Evolutionary conservation across 2,888 invertebrate species (phyloP), one percentile per base, ranked within the genome.

Genomic region (Fissipunctia ypsillon): DNA sequence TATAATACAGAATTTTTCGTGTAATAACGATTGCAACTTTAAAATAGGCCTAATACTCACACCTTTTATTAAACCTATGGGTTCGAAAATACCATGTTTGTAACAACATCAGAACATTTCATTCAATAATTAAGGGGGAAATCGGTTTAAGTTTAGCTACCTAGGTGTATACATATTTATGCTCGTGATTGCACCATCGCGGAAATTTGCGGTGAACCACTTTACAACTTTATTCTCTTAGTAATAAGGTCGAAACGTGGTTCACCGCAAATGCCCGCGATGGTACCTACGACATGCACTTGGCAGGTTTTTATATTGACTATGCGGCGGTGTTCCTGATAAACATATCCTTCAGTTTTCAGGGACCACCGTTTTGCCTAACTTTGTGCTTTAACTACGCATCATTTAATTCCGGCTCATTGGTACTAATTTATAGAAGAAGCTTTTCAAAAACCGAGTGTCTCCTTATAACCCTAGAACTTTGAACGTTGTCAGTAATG

Each of bases 401-500:
- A 60, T n/a, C 16, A 38, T 60, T 19, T 41, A 19, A 52, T 52
- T 25, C 25, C 14, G 6, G 41, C 43, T 43, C 19, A n/a, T 31
- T 28, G 22, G n/a, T n/a, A 50, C n/a, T 14, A 14, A n/a, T 14
- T 52, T 14, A 14, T 14, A 52, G 52, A 50, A 28, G 22, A n/a
- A 41, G 16, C 12, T 43, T 28, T 45, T 45, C 10, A 43, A 75
- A 54, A 52, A 45, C 22, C 2, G 35, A 64, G 28, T 50, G 16
- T 28, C 4, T 75, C 25, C 38, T 31, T 50, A 19, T n/a, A 28
- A 43, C 25, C 4, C 25, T 31, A 61, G 31, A 78, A 48, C 16
- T 69, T 4, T 19, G 14, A 56, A 31, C 25, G 31, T n/a, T 25
- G 19, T 45, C 14, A n/a, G 19, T 31, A 72, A 57, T 31, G 41